Percentiles rank a stretch among this genome's conserved stretches.
Evolutionary conservation across 1,140 invertebrate genomes (phyloP).

Genomic region (Metaphire vulgaris): DNA sequence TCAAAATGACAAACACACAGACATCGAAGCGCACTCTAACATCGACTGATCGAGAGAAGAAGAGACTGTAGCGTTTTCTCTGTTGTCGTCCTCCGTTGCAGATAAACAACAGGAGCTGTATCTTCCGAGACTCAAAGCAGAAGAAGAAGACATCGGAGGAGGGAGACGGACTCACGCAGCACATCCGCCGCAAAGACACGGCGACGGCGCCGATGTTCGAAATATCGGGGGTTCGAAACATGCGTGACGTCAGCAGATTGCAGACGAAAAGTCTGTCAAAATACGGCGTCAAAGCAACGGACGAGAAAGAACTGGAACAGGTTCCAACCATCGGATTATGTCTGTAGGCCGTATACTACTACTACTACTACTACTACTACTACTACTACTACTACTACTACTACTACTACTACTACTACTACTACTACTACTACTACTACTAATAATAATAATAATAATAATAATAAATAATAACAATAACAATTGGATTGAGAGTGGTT

Average conservation of each 20-base stretch:
- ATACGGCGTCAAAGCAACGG: constrained; percentile 80
- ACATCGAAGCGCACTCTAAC: too few species aligned
- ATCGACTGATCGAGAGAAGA: background rate
- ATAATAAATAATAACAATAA: background rate
- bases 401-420: background rate
- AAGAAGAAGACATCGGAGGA: background rate
- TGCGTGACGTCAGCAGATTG: constrained; percentile 61
- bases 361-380: too few species aligned
- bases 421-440: background rate
- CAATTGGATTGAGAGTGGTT: background rate
- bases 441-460: background rate
- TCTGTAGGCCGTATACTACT: too few species aligned
- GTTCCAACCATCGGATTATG: too few species aligned
- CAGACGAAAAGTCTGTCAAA: constrained; percentile 73
- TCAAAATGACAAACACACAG: too few species aligned
- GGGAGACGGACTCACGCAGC: background rate
- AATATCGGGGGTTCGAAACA: constrained; percentile 45
- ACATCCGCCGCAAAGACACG: background rate
- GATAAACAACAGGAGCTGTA: background rate
- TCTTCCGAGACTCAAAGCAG: constrained; percentile 1
- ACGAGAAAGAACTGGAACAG: constrained; percentile 76
- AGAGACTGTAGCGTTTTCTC: background rate
- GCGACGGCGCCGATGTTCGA: constrained; percentile 41
- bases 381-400: too few species aligned
- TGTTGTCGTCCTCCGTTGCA: background rate